Percentiles rank a stretch among this genome's conserved stretches.
These are phyloP conservation scores for Brachypalpus laphriformis DNA, from an alignment of 2,888 invertebrate genomes.

Conservation along the genomic window DNA sequence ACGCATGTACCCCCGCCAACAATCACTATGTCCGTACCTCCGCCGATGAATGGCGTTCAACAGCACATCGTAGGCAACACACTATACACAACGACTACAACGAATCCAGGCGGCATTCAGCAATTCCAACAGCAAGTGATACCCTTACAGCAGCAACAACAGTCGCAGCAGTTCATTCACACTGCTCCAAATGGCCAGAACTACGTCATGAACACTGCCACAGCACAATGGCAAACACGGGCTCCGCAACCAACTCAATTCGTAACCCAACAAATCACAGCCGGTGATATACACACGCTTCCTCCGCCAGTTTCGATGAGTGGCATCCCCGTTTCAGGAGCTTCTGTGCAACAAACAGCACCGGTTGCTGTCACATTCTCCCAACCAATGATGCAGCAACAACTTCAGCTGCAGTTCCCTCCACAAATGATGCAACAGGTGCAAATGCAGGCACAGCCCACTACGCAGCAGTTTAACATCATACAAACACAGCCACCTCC, in stretches of 20 bases:
- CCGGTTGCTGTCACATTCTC: conserved; percentile 66
- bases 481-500: conserved; percentile 65
- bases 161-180: conserved; percentile 65
- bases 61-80: conserved; percentile 70
- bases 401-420: conserved; percentile 64
- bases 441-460: conserved; percentile 62
- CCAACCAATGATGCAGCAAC: conserved; percentile 67
- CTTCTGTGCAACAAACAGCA: conserved; percentile 54
- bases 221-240: conserved; percentile 64
- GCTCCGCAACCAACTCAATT: conserved; percentile 59
- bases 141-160: conserved; percentile 62
- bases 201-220: conserved; percentile 63
- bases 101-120: conserved; percentile 56
- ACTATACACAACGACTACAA: conserved; percentile 65
- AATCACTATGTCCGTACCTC: conserved; percentile 69
- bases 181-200: conserved; percentile 67
- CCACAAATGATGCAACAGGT: conserved; percentile 69
- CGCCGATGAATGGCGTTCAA: conserved; percentile 68
- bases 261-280: conserved; percentile 61
- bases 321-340: conserved; percentile 51
- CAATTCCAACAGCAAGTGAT: conserved; percentile 68
- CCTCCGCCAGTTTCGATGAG: conserved; percentile 63
- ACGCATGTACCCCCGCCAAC: conserved; percentile 67
- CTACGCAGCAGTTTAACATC: conserved; percentile 64
- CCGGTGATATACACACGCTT: conserved; percentile 49